Percentiles rank a stretch among this genome's conserved stretches.
These are phyloP conservation scores for Apamea anceps DNA, from an alignment of 2,888 invertebrate species.

Conservation along the genomic window DNA sequence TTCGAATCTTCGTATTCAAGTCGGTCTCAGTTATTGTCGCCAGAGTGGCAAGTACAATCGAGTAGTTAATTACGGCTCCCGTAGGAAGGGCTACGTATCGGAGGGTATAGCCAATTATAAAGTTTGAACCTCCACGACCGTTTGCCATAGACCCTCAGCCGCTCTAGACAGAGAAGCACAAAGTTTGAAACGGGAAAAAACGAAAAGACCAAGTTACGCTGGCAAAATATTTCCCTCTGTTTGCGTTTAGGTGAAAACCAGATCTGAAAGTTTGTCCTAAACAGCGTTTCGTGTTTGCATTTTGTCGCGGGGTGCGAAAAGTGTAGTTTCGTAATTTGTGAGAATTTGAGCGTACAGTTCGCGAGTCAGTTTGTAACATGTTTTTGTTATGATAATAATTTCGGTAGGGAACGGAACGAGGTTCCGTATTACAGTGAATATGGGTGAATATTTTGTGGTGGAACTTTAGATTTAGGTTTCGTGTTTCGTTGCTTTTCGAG, in stretches of 20 bases:
- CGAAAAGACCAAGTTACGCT: constrained; percentile 65
- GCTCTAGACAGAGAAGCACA: constrained; percentile 32
- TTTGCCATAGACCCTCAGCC: constrained; percentile 65
- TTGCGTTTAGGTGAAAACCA: constrained; percentile 83
- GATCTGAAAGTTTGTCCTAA: constrained; percentile 84
- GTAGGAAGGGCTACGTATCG: constrained; percentile 79
- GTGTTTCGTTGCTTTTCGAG: constrained; percentile 2
- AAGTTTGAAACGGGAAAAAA: constrained; percentile 57
- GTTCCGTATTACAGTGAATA: constrained; percentile 47
- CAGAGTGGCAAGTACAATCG: constrained; percentile 74
- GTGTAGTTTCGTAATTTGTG: constrained; percentile 74
- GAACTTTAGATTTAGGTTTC: constrained; percentile 38
- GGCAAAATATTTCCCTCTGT: constrained; percentile 76
- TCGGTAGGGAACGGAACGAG: constrained; percentile 44
- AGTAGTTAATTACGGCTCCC: constrained; percentile 83
- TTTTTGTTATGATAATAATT: constrained; percentile 66
- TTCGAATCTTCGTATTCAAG: constrained; percentile 52
- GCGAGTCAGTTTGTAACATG: constrained; percentile 68
- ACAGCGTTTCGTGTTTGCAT: constrained; percentile 75
- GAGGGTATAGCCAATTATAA: constrained; percentile 88
- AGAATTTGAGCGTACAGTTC: constrained; percentile 61
- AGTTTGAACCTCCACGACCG: constrained; percentile 81
- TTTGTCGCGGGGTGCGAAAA: constrained; percentile 74
- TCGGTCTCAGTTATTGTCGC: constrained; percentile 63
- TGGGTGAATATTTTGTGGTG: constrained; percentile 38